Evolutionary conservation across 1,140 invertebrate species (phyloP).

Genomic region (Drosophila pandora): DNA sequence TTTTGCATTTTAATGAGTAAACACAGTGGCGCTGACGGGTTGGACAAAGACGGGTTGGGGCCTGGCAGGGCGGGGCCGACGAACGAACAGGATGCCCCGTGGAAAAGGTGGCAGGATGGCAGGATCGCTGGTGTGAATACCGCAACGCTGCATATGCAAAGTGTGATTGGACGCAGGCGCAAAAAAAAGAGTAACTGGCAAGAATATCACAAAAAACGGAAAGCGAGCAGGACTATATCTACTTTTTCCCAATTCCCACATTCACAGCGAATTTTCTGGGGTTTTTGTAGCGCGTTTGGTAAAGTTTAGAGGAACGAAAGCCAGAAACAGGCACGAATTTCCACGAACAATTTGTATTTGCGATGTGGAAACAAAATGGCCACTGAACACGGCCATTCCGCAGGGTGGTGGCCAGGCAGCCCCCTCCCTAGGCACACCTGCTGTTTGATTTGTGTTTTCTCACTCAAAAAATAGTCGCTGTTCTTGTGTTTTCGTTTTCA

Average conservation of each 20-base stretch:
- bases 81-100: conserved; percentile 17
- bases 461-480: conserved; percentile 32
- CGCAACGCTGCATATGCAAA: conserved; percentile 60
- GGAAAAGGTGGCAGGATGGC: conserved; percentile 14
- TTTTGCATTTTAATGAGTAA: conserved; percentile 81
- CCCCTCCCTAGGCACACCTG: conserved; percentile 50
- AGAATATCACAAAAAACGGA: conserved; percentile 14
- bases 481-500: conserved; percentile 40
- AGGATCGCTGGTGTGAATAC: conserved; percentile 50
- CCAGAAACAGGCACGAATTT: conserved; percentile 20
- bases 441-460: conserved; percentile 74
- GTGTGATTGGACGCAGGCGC: conserved; percentile 55
- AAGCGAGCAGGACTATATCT: conserved; percentile 18
- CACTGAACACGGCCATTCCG: conserved; percentile 36
- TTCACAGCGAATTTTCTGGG: conserved; percentile 31
- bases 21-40: conserved; percentile 19
- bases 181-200: conserved; percentile 35
- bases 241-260: neutral
- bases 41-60: neutral
- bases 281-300: conserved; percentile 24
- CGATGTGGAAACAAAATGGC: conserved; percentile 76
- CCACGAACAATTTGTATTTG: conserved; percentile 76
- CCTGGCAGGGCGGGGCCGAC: neutral
- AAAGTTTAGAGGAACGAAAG: conserved; percentile 31
- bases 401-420: neutral